phyloP scores from a whole-genome alignment of 2,113 vertebrate species.

The Ascaphus truei region DNA sequence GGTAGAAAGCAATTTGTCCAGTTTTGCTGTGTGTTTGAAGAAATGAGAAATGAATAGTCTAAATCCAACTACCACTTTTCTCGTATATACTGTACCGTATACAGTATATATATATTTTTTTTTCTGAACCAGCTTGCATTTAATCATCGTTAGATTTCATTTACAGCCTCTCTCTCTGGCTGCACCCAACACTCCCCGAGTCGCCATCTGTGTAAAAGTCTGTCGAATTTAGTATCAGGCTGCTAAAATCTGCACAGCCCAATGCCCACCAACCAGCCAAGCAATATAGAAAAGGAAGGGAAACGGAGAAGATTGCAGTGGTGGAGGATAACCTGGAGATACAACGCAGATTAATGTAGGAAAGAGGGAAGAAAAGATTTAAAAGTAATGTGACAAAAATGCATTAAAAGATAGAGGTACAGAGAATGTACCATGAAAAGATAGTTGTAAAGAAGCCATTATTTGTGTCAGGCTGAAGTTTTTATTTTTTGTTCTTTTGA shows the following conservation, averaged over 20 bases:
- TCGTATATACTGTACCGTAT: too few species aligned
- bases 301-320: background rate
- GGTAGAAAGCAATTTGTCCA: too few species aligned
- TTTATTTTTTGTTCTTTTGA: background rate
- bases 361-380: background rate
- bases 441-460: background rate
- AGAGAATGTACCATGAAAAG: background rate
- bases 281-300: background rate
- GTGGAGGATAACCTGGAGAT: background rate
- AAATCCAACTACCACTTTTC: too few species aligned
- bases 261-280: background rate
- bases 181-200: background rate
- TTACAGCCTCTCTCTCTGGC: background rate
- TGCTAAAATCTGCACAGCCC: background rate
- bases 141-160: background rate
- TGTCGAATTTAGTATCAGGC: background rate
- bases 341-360: constrained; percentile 7
- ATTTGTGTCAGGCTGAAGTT: constrained; percentile 11
- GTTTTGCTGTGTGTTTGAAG: too few species aligned
- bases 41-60: too few species aligned
- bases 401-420: constrained; percentile 6
- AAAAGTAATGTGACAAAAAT: constrained; percentile 17
- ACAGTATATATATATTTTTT: too few species aligned
- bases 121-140: background rate
- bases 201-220: background rate